Evolutionary conservation across 1,140 invertebrate genomes (phyloP).

Genomic region (Temnothorax longispinosus): DNA sequence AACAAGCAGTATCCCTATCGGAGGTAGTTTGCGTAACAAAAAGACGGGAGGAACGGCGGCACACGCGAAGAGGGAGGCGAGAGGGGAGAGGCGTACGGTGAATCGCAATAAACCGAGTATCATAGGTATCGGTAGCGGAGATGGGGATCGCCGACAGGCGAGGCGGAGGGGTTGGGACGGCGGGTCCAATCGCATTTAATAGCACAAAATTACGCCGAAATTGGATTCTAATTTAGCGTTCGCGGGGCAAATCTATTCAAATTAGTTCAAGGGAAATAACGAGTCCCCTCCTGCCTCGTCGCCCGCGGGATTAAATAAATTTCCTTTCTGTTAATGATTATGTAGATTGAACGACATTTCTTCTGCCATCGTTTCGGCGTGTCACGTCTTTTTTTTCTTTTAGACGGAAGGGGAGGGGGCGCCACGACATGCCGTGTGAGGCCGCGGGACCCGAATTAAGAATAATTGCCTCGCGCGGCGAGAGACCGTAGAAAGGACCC

Average conservation of each 20-base stretch:
- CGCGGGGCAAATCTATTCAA: conserved; percentile 83
- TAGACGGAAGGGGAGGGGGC: background rate
- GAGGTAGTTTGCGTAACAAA: conserved; percentile 18
- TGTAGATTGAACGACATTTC: conserved; percentile 85
- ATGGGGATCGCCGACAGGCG: background rate
- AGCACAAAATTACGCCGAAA: conserved; percentile 85
- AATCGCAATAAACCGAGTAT: background rate
- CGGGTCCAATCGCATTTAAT: conserved; percentile 83
- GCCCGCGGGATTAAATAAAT: conserved; percentile 83
- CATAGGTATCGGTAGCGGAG: background rate
- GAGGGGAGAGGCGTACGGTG: background rate
- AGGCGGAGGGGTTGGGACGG: background rate
- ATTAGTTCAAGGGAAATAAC: conserved; percentile 83
- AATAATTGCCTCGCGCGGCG: conserved; percentile 79
- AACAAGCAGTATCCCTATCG: conserved; percentile 23
- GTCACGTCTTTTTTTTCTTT: conserved; percentile 26
- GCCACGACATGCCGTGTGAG: conserved; percentile 21
- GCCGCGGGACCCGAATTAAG: conserved; percentile 77
- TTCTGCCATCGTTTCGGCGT: conserved; percentile 61
- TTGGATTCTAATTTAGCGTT: conserved; percentile 85
- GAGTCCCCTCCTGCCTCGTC: conserved; percentile 64
- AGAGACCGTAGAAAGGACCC: conserved; percentile 29
- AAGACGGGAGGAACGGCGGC: background rate
- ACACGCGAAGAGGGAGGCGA: background rate
- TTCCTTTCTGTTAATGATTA: conserved; percentile 85